Base-by-base conservation (phyloP, 23 tunicate species). In the Halocynthia roretzi region DNA sequence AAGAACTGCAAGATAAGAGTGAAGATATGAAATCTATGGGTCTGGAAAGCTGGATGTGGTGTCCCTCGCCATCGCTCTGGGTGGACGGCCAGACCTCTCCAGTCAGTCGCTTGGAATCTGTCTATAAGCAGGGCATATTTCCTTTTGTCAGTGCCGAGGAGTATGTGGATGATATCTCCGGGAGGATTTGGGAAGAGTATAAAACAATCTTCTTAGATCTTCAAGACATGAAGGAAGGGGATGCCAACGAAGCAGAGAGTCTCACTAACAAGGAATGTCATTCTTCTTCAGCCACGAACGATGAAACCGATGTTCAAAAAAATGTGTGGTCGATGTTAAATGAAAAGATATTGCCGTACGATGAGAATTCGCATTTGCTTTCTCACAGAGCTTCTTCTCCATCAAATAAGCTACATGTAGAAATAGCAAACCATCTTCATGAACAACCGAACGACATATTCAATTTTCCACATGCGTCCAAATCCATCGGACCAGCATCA, bases 61-160 rank as follows among this genome's bases (percentile, higher is more conserved):
- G 97, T 66, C 97, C 97, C 7, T 85, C 97, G 5, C 97, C 97
- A 6, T 77, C 90, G 14, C 81, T 90, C 5, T 90, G 97, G 97
- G 86, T 85, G 68, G 86, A 87, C 52, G 81, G 87, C n/a, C 31
- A 61, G 8, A 8, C 17, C 52, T 67, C 85, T 8, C 80, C 80
- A 6, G 90, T 72, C 40, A 90, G 97, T 65, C 85, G 97, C 6
- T 72, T 90, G 76, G 90, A 90, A 70, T 81, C 87, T 49, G 77
- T 90, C 54, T 90, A 90, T 81, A 77, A 82, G 51, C 83, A 83
- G 8, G 73, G 76, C 6, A 51, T 56, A 11, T 51, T 44, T 20
- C 72, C 80, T 53, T 54, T 74, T 2, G 44, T 31, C 44, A 64
- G 78, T 8, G 64, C 50, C 18, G 80, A 76, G 48, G 58, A 63